Base-by-base conservation (phyloP, 2,888 invertebrate genomes). In the Serripes groenlandicus region DNA sequence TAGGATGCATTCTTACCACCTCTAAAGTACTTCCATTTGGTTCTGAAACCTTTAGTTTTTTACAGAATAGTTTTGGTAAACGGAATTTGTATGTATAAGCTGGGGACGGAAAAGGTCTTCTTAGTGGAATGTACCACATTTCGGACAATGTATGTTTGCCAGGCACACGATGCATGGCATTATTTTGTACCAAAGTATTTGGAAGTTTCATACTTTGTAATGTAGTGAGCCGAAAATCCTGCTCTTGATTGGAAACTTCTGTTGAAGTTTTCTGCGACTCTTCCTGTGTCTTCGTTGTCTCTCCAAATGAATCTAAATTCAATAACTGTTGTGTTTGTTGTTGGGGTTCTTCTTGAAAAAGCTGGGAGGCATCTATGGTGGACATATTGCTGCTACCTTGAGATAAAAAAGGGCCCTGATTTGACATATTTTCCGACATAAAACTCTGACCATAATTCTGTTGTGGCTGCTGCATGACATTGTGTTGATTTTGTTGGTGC, bases 1-100 rank as follows among this genome's bases (percentile, higher is more conserved):
- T 93, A 18, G 93, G 93, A 76, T 92, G 93, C 92, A 93, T 92
- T 66, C 91, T 88, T 21, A 93, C 92, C 60, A 91, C n/a, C 9
- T n/a, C 23, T 23, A 28, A 23, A 18, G 49, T n/a, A 9, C 23
- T 64, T 34, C 1, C 42, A 21, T 30, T 56, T 60, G 34, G 32
- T 1, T 54, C 66, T 81, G 72, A 80, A 34, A 90, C 85, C 77
- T 92, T 91, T 34, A 92, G 70, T 58, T 89, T 87, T 81, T 92
- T 92, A 78, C 84, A 91, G 18, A 90, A 86, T 21, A 90, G 91
- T 26, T 90, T 89, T 62, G 93, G 93, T 49, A 93, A 90, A 85
- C 91, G 91, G 81, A 93, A 93, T 34, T 87, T 87, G 75, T 90
- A 93, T 26, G 91, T 91, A 79, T 93, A 93, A 3, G 88, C 77